These are phyloP conservation scores for Hoplostethus mediterraneus DNA, from an alignment of 2,797 vertebrate genomes.

Conservation along the genomic window DNA sequence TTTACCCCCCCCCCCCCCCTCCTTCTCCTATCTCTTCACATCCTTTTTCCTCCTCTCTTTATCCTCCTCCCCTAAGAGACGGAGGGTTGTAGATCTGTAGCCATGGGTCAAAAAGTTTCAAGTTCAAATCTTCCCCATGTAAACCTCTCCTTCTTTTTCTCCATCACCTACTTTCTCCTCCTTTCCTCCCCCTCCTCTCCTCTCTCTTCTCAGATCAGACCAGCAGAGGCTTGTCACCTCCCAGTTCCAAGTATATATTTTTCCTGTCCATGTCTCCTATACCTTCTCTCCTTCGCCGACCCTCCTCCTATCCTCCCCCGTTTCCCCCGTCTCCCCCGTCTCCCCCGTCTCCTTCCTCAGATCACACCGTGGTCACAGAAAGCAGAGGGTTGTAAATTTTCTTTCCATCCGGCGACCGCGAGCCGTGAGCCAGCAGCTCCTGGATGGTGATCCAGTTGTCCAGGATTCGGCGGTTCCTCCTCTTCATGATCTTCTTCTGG, in stretches of 20 bases:
- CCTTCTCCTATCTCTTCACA: no score
- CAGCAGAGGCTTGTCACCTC: neutral
- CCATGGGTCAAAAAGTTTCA: neutral
- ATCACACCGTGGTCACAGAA: conserved; percentile 87
- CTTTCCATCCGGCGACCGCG: conserved; percentile 83
- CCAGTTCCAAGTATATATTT: neutral
- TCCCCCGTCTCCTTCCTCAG: neutral
- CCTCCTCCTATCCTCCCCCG: neutral
- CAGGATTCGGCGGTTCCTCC: conserved; percentile 87
- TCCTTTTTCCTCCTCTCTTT: no score
- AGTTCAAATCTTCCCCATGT: neutral
- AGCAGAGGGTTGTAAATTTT: conserved; percentile 88
- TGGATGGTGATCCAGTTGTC: conserved; percentile 93
- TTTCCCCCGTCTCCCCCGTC: neutral
- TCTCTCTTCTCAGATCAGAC: neutral
- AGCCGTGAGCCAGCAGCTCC: conserved; percentile 89
- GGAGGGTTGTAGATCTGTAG: neutral
- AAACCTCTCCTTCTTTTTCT: no score
- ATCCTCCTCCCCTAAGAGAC: neutral
- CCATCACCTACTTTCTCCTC: no score
- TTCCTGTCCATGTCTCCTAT: neutral
- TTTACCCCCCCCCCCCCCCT: no score
- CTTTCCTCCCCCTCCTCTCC: neutral
- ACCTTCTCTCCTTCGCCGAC: no score
- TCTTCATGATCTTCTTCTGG: conserved; percentile 87